These are phyloP conservation scores for Lycocorax pyrrhopterus DNA, from an alignment of 2,113 vertebrate genomes.

Conservation along the genomic window DNA sequence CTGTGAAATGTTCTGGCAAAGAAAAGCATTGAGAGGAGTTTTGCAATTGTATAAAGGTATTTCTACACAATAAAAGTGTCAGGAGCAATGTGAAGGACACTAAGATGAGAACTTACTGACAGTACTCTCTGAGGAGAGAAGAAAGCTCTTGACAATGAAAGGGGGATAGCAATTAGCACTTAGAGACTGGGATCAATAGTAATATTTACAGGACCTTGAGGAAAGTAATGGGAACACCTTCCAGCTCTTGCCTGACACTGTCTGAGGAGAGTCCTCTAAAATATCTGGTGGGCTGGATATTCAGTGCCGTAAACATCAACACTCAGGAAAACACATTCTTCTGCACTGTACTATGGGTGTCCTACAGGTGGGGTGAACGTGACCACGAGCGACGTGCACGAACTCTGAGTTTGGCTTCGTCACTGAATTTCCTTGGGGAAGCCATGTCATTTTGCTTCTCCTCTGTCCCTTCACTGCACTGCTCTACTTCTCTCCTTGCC, in stretches of 20 bases:
- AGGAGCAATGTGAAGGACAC: background rate
- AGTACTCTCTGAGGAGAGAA: background rate
- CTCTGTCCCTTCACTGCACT: background rate
- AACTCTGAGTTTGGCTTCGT: background rate
- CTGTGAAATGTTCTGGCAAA: background rate
- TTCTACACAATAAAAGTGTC: background rate
- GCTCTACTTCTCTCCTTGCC: background rate
- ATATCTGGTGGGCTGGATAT: background rate
- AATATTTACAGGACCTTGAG: background rate
- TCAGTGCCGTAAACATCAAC: background rate
- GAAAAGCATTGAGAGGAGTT: background rate
- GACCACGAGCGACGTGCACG: fast-evolving
- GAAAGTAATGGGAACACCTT: background rate
- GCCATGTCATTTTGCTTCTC: background rate
- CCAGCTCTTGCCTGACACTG: background rate
- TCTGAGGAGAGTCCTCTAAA: background rate
- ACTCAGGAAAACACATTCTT: background rate
- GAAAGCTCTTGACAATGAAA: background rate
- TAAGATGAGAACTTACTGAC: background rate
- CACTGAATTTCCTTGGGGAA: background rate
- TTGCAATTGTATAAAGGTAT: background rate
- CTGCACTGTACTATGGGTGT: fast-evolving
- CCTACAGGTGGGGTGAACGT: background rate
- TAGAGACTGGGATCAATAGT: background rate
- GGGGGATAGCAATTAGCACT: background rate